Percentiles rank a stretch among this genome's conserved stretches.
phyloP scores from a whole-genome alignment of 2,113 vertebrate genomes.

The Odocoileus hemionus region DNA sequence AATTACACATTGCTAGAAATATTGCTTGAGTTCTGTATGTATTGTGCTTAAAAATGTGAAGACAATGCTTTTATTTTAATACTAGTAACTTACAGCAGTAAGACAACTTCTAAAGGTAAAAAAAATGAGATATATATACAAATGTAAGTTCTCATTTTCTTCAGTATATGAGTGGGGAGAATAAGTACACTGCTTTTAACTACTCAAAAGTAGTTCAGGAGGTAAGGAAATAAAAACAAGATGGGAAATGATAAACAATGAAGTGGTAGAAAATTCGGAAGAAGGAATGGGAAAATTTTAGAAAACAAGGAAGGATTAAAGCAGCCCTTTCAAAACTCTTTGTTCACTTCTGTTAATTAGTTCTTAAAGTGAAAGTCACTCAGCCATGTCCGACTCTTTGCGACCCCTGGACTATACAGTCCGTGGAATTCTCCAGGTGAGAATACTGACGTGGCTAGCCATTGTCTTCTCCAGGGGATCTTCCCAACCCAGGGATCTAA shows the following conservation, averaged over 20 bases:
- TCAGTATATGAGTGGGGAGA: not conserved
- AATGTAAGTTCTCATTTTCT: not conserved
- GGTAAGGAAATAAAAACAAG: not conserved
- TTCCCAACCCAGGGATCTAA: not conserved
- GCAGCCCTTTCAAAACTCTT: not conserved
- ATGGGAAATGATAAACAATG: not conserved
- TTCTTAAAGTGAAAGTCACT: not conserved
- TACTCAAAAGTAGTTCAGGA: not conserved
- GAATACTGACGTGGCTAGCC: not conserved
- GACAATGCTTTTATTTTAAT: not conserved
- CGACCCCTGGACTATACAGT: not conserved
- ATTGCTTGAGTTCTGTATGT: not conserved
- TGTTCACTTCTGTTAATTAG: not conserved
- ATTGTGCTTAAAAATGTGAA: constrained; percentile 9
- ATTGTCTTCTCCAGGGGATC: not conserved
- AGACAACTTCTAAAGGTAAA: not conserved
- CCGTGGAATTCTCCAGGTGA: not conserved
- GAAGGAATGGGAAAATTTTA: not conserved
- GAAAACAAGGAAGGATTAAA: not conserved
- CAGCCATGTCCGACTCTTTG: not conserved
- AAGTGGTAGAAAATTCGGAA: not conserved
- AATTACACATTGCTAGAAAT: not conserved
- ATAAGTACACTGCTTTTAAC: not conserved
- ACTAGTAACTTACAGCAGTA: not conserved
- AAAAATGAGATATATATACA: not conserved